Evolutionary conservation across 2,113 vertebrate species (phyloP), one percentile per base, ranked within the genome.

Genomic region (Eulemur macaco): DNA sequence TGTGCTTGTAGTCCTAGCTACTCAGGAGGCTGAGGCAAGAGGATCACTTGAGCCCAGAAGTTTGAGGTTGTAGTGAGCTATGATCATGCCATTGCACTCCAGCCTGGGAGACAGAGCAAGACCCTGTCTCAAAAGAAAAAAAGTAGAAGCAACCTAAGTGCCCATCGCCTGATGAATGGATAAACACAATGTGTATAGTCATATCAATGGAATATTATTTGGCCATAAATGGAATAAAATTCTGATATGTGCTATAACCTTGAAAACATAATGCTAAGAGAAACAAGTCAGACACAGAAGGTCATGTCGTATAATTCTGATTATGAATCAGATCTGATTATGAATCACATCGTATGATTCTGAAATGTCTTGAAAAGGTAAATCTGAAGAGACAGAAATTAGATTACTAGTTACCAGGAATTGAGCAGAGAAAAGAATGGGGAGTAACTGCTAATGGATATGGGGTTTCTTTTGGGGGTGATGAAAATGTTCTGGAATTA

Each of bases 401-500:
- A 86, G 58, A 73, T 47, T 8, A 69, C 39, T 85, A 63, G 34
- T 85, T 73, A 6, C 50, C 60, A 86, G 9, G n/a, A n/a, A 31
- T 66, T 52, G 11, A 5, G 54, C 25, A 31, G 23, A 68, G 34
- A 86, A 37, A 58, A 86, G 52, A 94, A 76, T 58, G 21, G 39
- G n/a, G 18, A 74, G 18, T 84, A 84, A 88, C 14, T 91, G 29
- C 71, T 83, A 45, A 37, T 66, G 42, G 47, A 29, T 74, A 21
- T 27, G 23, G 74, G 17, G 50, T 83, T 96, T 94, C 42, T 92
- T 86, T 82, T 31, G 12, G 68, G 39, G 42, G 7, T 60, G 27
- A 66, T 76, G 60, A 92, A 71, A 60, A 27, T 69, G 42, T 91
- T 85, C 74, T 69, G 31, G 37, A 74, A 76, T 93, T 92, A 94